Evolutionary conservation across 2,797 vertebrate species (phyloP), one percentile per base, ranked within the genome.

Genomic region (Enteromius mattozi): DNA sequence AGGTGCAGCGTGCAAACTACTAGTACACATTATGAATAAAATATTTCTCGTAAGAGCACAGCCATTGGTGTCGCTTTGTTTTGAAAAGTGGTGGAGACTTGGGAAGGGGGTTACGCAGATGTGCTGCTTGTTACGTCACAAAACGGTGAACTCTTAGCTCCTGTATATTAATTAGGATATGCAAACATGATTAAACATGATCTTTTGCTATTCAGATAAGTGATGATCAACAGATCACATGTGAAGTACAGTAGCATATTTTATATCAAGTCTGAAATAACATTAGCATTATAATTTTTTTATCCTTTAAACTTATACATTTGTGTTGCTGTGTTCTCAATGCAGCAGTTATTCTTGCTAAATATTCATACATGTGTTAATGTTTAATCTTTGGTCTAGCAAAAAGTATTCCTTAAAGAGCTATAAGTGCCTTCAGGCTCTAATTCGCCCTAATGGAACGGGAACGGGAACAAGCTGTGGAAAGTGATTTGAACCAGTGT

Each of bases 1-100:
- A 85, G 88, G 85, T 77, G 86, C 85, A 76, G 80, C 86, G 66
- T 84, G 85, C 84, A 70, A 75, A 4, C 71, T 80, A 76, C 59
- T 84, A 74, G 49, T 71, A 88, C 78, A 65, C 81, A 35, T 30
- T 65, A 81, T 88, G 37, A 76, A 83, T 86, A 56, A 86, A 86
- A 74, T 76, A 78, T 75, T 65, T 68, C 35, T 83, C 27, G 49
- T 74, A 51, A 68, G 37, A 84, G 74, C 59, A 77, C 78, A 51
- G 81, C 4, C 61, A 54, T 35, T 47, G 40, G 10, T 35, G 17
- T 21, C 27, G 21, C 42, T 49, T 79, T 79, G 61, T 49, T 79
- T 66, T n/a, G 42, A 47, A 79, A 66, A 21, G 61, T 14, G 9
- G 3, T 21, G 24, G 37, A 37, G 37, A 8, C n/a, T 61, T 42